phyloP scores from a whole-genome alignment of 2,113 vertebrate genomes.

The Pseudopipra pipra region DNA sequence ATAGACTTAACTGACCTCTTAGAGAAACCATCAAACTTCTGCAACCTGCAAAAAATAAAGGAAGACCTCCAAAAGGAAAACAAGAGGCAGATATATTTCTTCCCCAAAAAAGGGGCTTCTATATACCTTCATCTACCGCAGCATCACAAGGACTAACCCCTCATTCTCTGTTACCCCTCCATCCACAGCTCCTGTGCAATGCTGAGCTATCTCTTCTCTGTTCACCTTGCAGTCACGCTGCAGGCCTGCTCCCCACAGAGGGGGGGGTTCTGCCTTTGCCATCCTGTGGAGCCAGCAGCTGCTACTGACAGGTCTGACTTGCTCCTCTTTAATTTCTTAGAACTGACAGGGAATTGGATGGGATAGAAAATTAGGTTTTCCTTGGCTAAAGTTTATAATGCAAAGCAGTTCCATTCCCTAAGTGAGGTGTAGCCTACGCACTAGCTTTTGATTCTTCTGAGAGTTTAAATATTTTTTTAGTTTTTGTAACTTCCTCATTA shows the following conservation, averaged over 20 bases:
- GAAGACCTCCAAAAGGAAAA: background rate
- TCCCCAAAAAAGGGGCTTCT: background rate
- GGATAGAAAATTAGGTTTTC: background rate
- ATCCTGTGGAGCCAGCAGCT: background rate
- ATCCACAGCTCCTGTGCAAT: rapidly evolving
- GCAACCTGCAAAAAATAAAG: background rate
- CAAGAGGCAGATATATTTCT: background rate
- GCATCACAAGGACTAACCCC: background rate
- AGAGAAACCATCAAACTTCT: background rate
- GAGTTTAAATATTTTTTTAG: background rate
- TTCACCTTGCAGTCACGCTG: rapidly evolving
- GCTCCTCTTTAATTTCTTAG: background rate
- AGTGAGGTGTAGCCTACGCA: background rate
- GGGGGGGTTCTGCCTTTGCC: rapidly evolving
- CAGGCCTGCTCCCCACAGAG: rapidly evolving
- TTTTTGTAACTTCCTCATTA: background rate
- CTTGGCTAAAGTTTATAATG: background rate
- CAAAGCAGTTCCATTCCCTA: background rate
- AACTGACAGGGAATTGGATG: background rate
- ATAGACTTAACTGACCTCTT: background rate
- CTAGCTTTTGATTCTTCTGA: background rate
- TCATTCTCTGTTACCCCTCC: rapidly evolving
- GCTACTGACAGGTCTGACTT: rapidly evolving
- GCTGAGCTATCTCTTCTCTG: background rate
- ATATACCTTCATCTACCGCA: background rate